Evolutionary conservation across 2,888 invertebrate genomes (phyloP).

Genomic region (Polyploca ridens): DNA sequence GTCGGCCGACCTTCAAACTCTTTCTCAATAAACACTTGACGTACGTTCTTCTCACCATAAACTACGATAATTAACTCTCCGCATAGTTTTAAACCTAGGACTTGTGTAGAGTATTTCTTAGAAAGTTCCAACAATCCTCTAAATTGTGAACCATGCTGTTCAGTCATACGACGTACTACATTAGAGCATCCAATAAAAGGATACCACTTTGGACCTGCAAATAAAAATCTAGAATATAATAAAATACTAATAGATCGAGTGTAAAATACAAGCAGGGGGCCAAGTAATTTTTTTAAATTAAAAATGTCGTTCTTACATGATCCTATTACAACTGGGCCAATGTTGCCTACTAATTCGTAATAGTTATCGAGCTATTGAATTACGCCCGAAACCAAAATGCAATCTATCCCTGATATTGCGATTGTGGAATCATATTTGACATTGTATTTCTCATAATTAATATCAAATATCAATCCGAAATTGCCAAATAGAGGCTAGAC

Average conservation of each 20-base stretch:
- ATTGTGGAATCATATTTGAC: too few species aligned
- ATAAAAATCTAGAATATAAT: slow-evolving; percentile 3
- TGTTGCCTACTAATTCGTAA: too few species aligned
- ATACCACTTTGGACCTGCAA: slow-evolving; percentile 75
- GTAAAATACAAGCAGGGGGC: background rate
- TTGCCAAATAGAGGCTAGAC: too few species aligned
- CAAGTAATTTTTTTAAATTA: too few species aligned
- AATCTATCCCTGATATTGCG: too few species aligned
- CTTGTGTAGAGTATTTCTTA: slow-evolving; percentile 83
- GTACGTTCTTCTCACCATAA: slow-evolving; percentile 85
- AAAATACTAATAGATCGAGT: too few species aligned
- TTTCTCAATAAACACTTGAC: slow-evolving; percentile 84
- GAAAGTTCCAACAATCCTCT: slow-evolving; percentile 85
- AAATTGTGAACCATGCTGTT: slow-evolving; percentile 77
- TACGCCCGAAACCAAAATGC: too few species aligned
- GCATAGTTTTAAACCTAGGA: slow-evolving; percentile 88
- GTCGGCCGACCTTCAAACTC: slow-evolving; percentile 89
- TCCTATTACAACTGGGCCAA: too few species aligned
- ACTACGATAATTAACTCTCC: slow-evolving; percentile 85
- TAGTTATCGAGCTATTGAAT: too few species aligned
- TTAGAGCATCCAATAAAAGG: slow-evolving; percentile 67
- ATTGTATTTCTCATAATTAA: too few species aligned
- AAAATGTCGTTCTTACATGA: too few species aligned
- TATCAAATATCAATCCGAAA: too few species aligned
- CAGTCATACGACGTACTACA: slow-evolving; percentile 50